Percentiles rank a stretch among this genome's conserved stretches.
phyloP scores from a whole-genome alignment of 2,888 invertebrate species.

The Lasioglossum pauxillum region DNA sequence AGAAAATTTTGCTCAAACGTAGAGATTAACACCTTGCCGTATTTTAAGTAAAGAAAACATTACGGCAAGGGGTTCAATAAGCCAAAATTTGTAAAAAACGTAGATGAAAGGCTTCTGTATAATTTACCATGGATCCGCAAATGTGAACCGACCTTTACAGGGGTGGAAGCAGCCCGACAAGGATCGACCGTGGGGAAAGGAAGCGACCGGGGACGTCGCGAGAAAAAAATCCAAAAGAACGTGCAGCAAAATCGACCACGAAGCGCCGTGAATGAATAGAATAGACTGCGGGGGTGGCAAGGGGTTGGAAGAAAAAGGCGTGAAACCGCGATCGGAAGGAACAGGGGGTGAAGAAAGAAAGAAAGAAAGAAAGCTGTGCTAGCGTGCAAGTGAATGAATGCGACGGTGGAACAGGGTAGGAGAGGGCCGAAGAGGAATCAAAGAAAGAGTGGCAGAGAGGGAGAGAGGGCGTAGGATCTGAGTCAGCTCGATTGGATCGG shows the following conservation, averaged over 20 bases:
- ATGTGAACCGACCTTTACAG: neutral
- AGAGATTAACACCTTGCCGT: too few species aligned
- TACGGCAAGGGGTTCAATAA: too few species aligned
- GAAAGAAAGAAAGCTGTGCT: constrained; percentile 22
- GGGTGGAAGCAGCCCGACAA: too few species aligned
- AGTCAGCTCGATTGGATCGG: constrained; percentile 81
- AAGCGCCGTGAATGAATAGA: constrained; percentile 48
- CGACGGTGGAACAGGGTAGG: neutral
- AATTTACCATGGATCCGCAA: neutral
- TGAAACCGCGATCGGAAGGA: constrained; percentile 4
- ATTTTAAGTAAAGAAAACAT: too few species aligned
- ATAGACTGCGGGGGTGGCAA: constrained; percentile 7
- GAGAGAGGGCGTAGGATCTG: constrained; percentile 82
- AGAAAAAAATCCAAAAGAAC: neutral
- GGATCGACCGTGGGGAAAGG: neutral
- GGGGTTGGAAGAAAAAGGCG: constrained; percentile 7
- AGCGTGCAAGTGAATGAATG: constrained; percentile 48
- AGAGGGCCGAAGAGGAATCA: constrained; percentile 10
- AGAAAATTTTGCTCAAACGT: too few species aligned
- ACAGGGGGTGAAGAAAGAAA: constrained; percentile 6
- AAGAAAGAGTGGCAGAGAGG: constrained; percentile 34
- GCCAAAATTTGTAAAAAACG: too few species aligned
- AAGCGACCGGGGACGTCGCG: neutral
- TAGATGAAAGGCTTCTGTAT: too few species aligned
- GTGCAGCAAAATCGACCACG: neutral